phyloP scores from a whole-genome alignment of 2,797 vertebrate genomes.

The Pseudopleuronectes americanus region DNA sequence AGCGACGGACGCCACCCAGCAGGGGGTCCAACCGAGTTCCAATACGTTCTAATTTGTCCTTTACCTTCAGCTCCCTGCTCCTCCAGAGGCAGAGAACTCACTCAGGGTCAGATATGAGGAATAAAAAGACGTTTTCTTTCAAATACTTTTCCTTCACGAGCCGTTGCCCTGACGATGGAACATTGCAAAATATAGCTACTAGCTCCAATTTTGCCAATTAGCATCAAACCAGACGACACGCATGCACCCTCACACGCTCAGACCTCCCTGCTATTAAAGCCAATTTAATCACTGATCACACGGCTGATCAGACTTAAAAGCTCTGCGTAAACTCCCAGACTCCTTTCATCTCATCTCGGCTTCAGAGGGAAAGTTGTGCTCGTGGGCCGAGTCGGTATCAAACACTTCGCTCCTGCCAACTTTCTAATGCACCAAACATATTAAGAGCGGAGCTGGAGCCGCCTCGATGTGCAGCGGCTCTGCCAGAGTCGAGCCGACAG shows the following conservation, averaged over 20 bases:
- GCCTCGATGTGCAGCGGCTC: no score
- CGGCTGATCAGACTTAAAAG: slow-evolving; percentile 59
- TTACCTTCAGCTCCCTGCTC: slow-evolving; percentile 24
- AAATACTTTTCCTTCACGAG: slow-evolving; percentile 8
- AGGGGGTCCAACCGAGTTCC: slow-evolving; percentile 6
- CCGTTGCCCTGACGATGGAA: slow-evolving; percentile 12
- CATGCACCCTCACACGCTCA: slow-evolving; percentile 22
- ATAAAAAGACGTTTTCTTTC: slow-evolving; percentile 21
- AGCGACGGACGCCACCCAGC: slow-evolving; percentile 18
- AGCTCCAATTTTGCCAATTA: slow-evolving; percentile 75
- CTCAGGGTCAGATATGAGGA: not conserved
- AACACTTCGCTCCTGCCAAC: slow-evolving; percentile 53
- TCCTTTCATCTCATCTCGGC: slow-evolving; percentile 63
- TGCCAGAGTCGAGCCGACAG: slow-evolving; percentile 19
- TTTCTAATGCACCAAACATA: slow-evolving; percentile 46
- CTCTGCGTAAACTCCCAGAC: slow-evolving; percentile 48
- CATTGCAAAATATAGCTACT: slow-evolving; percentile 30
- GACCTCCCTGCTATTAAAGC: slow-evolving; percentile 61
- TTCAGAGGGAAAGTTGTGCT: slow-evolving; percentile 55
- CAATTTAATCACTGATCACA: slow-evolving; percentile 72
- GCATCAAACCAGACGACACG: slow-evolving; percentile 58
- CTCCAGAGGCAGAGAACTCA: slow-evolving; percentile 13
- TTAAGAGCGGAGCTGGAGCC: slow-evolving; percentile 53
- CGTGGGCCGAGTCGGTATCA: slow-evolving; percentile 44
- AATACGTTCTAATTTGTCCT: not conserved